Base-by-base conservation (phyloP, 2,888 invertebrate genomes). In the Venustoraphidia nigricollis region DNA sequence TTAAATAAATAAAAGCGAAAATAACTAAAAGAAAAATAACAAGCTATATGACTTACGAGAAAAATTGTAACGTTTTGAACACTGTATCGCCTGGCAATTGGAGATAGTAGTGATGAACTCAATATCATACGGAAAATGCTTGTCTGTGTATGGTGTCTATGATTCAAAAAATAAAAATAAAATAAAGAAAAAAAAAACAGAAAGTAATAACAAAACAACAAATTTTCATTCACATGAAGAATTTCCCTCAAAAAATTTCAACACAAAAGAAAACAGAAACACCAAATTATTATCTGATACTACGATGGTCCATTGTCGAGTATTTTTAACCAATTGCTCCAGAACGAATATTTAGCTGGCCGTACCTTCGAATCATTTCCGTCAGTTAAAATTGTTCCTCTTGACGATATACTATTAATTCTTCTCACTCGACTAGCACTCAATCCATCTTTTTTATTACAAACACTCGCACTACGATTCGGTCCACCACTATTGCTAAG, bases 351-450 rank as follows among this genome's bases (percentile, higher is more conserved):
- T 69, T 75, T 77, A 60, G 68, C 62, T 66, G 74, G 67, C 65
- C 83, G 83, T 79, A 83, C 83, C 83, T 83, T 83, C 63, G 64
- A 60, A 63, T 76, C 77, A 53, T 27, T 27, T 27, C 59, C 61
- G 56, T 63, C 62, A 54, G 62, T 42, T 27, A 42, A 17, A 27
- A 42, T 42, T 11, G 42, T 34, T 42, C 42, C 42, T 57, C 55
- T 63, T 61, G 59, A 62, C 61, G 50, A 64, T 59, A 67, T 56
- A 63, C 62, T 68, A 59, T 58, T 66, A 53, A 56, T 62, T 52
- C 62, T 57, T 47, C 61, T 52, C 36, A 59, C 57, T 34, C 58
- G 57, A 35, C 53, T 56, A 27, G 61, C 35, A 17, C 35, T 27
- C 3, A 46, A 10, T 34, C 44, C 48, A 11, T 39, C 45, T 27